A percentile compares a stretch with the other conserved stretches of the same genome.
phyloP scores from a whole-genome alignment of 2,888 invertebrate species.

The Thalpophila matura region DNA sequence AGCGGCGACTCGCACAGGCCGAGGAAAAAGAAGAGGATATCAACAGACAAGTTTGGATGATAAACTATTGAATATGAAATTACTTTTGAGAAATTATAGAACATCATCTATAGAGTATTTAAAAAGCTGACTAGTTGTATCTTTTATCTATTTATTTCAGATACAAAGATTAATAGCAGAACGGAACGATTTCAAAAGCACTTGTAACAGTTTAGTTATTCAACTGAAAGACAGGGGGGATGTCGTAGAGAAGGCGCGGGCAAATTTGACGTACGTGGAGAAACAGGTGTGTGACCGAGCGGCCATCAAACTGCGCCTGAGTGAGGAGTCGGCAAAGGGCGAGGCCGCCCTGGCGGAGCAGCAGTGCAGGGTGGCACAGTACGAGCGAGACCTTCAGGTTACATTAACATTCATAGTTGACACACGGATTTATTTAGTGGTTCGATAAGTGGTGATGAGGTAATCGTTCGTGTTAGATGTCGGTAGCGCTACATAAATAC shows the following conservation, averaged over 20 bases:
- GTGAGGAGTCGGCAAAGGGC: slow-evolving; percentile 70
- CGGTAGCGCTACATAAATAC: no score
- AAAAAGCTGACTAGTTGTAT: background rate
- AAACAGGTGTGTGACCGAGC: slow-evolving; percentile 74
- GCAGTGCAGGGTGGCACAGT: slow-evolving; percentile 74
- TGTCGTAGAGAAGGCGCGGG: slow-evolving; percentile 67
- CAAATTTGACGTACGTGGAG: slow-evolving; percentile 67
- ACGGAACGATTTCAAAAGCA: slow-evolving; percentile 71
- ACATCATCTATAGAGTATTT: background rate
- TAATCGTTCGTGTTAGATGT: slow-evolving; percentile 2
- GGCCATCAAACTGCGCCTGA: slow-evolving; percentile 67
- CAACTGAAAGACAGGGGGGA: slow-evolving; percentile 66
- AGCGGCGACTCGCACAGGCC: slow-evolving; percentile 73
- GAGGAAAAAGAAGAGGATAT: slow-evolving; percentile 80
- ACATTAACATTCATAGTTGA: slow-evolving; percentile 10
- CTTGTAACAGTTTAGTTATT: slow-evolving; percentile 63
- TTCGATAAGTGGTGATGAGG: background rate
- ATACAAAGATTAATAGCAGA: slow-evolving; percentile 75
- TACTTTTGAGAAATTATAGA: background rate
- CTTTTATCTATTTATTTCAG: slow-evolving; percentile 63
- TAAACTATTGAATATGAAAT: no score
- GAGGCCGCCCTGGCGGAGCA: slow-evolving; percentile 74
- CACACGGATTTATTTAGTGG: background rate
- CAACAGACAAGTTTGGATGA: slow-evolving; percentile 71
- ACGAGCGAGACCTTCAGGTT: slow-evolving; percentile 81